Evolutionary conservation across 2,113 vertebrate genomes (phyloP), one percentile per base, ranked within the genome.

Genomic region (Donacobius atricapilla): DNA sequence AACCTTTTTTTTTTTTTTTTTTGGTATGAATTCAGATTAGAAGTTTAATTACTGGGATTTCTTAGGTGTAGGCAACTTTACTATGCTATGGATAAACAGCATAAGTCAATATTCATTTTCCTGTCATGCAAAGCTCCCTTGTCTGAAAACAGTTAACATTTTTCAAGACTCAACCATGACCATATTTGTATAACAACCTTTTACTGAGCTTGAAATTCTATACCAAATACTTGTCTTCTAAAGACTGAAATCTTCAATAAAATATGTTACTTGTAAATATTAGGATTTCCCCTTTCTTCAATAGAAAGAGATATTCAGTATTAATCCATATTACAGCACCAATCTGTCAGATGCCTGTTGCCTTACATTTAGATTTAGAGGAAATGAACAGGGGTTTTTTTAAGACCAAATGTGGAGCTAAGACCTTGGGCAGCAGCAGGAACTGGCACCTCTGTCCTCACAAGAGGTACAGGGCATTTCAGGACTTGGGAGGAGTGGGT

Each of bases 241-340:
- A 91, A 96, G 83, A 92, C 77, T 79, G 80, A 89, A 68, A 78
- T 89, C 65, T 78, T 89, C 77, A 96, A 96, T 96, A 96, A 95
- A 95, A 84, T 63, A 25, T 40, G 27, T 91, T 81, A 68, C 25
- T 79, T 3, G 1, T 76, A 84, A 84, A 68, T 79, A 44, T 56
- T 84, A 92, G 35, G 75, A 91, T 84, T 92, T 87, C 65, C 91
- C 87, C 83, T 89, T 86, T 92, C 60, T 92, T 94, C 66, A 42
- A 16, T 4, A 78, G 57, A 78, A 79, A 84, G 51, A 57, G 51
- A 57, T 33, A 64, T 56, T 78, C 12, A 45, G 28, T 28, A 76
- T 35, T 68, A 92, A 68, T 21, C 11, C 9, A 42, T 47, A 31
- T 64, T 66, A 47, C 44, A 53, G 35, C 21, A 57, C 11, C 16